A percentile compares a stretch with the other conserved stretches of the same genome.
phyloP scores from a whole-genome alignment of 2,888 invertebrate species.

The Drosophila melanosoma region DNA sequence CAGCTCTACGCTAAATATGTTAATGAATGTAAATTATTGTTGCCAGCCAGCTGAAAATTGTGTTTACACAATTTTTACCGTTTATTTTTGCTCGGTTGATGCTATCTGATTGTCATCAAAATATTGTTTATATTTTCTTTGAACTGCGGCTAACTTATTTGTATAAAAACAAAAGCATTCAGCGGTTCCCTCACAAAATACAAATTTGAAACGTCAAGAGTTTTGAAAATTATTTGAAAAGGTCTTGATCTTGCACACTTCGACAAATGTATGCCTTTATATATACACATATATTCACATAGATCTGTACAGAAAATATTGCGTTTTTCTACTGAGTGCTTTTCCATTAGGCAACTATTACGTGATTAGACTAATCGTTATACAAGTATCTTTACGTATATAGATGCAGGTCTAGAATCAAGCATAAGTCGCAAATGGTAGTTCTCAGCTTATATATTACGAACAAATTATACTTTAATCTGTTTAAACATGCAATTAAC shows the following conservation, averaged over 20 bases:
- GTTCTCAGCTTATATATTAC: neutral
- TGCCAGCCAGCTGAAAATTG: constrained; percentile 7
- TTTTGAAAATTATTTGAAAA: constrained; percentile 1
- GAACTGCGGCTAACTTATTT: constrained; percentile 48
- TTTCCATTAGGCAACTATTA: neutral
- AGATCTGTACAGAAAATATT: neutral
- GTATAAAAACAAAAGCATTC: constrained; percentile 19
- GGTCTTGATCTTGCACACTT: neutral
- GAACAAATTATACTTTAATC: neutral
- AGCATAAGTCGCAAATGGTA: neutral
- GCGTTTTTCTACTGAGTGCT: neutral
- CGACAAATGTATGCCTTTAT: neutral
- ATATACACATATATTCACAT: neutral
- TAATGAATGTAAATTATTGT: constrained; percentile 3
- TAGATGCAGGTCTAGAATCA: neutral
- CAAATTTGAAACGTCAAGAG: constrained; percentile 14
- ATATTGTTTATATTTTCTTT: constrained; percentile 25
- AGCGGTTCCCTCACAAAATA: constrained; percentile 8
- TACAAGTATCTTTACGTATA: neutral
- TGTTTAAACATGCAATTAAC: constrained; percentile 4
- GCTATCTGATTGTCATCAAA: constrained; percentile 21
- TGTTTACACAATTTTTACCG: constrained; percentile 3
- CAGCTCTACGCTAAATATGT: constrained; percentile 1
- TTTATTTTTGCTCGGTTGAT: neutral
- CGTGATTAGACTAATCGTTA: constrained; percentile 1